These are phyloP conservation scores for Parauchenoglanis ngamensis DNA, from an alignment of 2,797 vertebrate genomes.

Conservation along the genomic window DNA sequence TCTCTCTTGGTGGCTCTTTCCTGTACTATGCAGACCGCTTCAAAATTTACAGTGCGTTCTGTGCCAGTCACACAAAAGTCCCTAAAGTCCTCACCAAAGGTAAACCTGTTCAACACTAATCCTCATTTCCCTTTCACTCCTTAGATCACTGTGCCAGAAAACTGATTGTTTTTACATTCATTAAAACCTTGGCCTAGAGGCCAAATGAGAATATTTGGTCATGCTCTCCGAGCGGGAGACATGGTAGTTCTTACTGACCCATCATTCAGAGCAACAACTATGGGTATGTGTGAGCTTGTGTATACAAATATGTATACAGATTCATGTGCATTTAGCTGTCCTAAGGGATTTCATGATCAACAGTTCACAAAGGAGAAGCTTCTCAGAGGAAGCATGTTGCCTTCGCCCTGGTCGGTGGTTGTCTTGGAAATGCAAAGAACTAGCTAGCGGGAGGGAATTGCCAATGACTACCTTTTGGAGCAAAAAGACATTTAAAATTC, in stretches of 20 bases:
- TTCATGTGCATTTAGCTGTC: neutral
- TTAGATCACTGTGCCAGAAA: neutral
- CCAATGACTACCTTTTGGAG: neutral
- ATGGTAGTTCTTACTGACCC: no score
- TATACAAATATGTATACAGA: neutral
- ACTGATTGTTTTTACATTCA: neutral
- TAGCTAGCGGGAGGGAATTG: neutral
- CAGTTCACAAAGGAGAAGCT: neutral
- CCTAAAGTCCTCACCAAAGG: constrained; percentile 97
- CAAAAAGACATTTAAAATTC: neutral
- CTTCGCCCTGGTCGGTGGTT: neutral
- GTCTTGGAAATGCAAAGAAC: no score
- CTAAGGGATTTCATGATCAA: neutral
- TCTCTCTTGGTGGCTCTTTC: constrained; percentile 96
- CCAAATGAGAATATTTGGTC: neutral
- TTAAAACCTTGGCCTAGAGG: neutral
- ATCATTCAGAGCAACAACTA: neutral
- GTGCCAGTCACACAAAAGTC: constrained; percentile 97
- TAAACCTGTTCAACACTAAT: constrained; percentile 61
- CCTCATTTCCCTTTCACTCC: neutral
- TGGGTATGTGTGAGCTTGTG: neutral
- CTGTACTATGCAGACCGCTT: constrained; percentile 97
- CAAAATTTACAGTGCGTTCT: constrained; percentile 99
- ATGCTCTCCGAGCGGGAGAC: neutral
- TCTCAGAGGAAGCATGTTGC: neutral